These are phyloP conservation scores for Mallateleia sp. DNA, from an alignment of 2,888 invertebrate species.

Conservation along the genomic window DNA sequence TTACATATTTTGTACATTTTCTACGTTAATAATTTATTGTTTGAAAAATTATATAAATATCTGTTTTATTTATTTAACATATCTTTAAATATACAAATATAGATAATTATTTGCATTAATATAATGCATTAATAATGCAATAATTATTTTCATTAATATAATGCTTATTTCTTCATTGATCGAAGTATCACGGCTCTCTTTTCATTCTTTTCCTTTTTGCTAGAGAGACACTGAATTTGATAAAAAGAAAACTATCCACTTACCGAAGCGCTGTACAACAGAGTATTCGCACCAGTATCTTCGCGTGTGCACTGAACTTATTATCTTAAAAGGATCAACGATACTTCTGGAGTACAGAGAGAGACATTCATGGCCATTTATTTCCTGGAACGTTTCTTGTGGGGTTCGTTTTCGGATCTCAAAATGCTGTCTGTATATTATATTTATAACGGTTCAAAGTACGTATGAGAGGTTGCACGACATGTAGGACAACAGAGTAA, in stretches of 20 bases:
- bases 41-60: no score
- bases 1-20: no score
- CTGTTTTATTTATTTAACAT: no score
- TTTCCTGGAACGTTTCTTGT: conserved; percentile 32
- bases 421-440: conserved; percentile 52
- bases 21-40: no score
- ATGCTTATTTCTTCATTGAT: no score
- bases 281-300: conserved; percentile 43
- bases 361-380: conserved; percentile 54
- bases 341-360: conserved; percentile 58
- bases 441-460: conserved; percentile 53
- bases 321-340: conserved; percentile 70
- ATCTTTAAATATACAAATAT: no score
- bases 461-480: no score
- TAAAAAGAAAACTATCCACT: conserved; percentile 60
- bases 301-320: conserved; percentile 64
- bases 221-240: conserved; percentile 48
- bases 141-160: no score
- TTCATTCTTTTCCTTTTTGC: neutral
- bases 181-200: no score
- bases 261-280: conserved; percentile 43
- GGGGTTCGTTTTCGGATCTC: conserved; percentile 51
- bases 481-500: no score
- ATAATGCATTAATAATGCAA: no score
- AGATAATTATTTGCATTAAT: no score